These are phyloP conservation scores for Tringa solitaria DNA, from an alignment of 2,113 vertebrate species.

Conservation along the genomic window DNA sequence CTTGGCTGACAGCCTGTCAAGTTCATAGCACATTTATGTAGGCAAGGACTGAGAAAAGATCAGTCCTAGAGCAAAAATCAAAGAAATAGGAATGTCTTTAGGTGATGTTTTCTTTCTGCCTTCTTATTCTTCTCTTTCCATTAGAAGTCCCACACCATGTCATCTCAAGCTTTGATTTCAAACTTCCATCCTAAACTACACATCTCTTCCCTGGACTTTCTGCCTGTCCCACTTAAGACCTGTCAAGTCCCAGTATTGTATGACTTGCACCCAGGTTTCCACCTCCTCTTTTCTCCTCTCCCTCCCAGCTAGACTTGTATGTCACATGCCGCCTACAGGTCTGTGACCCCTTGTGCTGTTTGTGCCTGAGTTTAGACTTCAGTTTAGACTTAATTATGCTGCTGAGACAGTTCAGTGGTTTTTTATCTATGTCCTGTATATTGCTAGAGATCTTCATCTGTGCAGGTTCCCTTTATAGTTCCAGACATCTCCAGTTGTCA, in stretches of 20 bases:
- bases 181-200: neutral
- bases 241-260: neutral
- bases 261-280: neutral
- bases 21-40: constrained; percentile 6
- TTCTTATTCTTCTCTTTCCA: neutral
- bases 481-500: neutral
- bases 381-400: neutral
- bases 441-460: neutral
- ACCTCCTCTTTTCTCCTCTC: neutral
- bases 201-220: neutral
- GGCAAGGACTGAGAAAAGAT: constrained; percentile 42
- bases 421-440: neutral
- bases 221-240: neutral
- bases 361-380: neutral
- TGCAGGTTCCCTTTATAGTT: neutral
- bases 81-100: neutral
- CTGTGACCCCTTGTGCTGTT: neutral
- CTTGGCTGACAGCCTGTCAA: constrained; percentile 36
- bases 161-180: neutral
- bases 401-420: neutral
- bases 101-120: neutral
- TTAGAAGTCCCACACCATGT: neutral
- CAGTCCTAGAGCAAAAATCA: constrained; percentile 31
- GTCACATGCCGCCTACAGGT: rapidly evolving
- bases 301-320: neutral